A percentile compares a stretch with the other conserved stretches of the same genome.
phyloP scores from a whole-genome alignment of 2,888 invertebrate genomes.

The Azorinus chamasolen region DNA sequence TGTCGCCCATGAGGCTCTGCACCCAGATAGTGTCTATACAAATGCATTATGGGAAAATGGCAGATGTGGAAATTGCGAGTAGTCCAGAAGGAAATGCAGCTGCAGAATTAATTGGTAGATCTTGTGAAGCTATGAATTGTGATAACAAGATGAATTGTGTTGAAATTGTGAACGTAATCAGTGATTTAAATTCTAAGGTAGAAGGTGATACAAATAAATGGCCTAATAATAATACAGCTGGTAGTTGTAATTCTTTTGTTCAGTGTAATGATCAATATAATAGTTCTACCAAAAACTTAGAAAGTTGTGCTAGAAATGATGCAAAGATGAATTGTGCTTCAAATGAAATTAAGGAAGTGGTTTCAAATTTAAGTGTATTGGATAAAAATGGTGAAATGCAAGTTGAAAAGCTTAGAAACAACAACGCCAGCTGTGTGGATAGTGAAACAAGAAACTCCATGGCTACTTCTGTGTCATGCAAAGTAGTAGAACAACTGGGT shows the following conservation, averaged over 20 bases:
- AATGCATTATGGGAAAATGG: slow-evolving; percentile 19
- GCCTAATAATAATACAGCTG: not conserved
- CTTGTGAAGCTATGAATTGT: not conserved
- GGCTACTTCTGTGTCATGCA: slow-evolving; percentile 32
- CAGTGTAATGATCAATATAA: too few species aligned
- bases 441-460: too few species aligned
- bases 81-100: not conserved
- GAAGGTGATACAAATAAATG: too few species aligned
- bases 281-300: too few species aligned
- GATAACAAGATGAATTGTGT: slow-evolving; percentile 12
- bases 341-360: not conserved
- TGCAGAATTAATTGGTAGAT: not conserved
- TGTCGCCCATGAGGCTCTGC: slow-evolving; percentile 82
- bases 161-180: not conserved
- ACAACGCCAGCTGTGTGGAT: too few species aligned
- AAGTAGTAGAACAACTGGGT: slow-evolving; percentile 66
- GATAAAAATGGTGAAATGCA: too few species aligned
- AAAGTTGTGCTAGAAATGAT: too few species aligned
- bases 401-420: too few species aligned
- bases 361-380: too few species aligned
- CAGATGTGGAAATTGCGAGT: not conserved
- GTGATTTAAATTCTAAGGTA: not conserved
- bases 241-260: not conserved
- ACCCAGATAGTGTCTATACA: slow-evolving; percentile 52
- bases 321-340: slow-evolving; percentile 11